phyloP scores from a whole-genome alignment of 1,140 invertebrate genomes.

The Lucilia sericata region DNA sequence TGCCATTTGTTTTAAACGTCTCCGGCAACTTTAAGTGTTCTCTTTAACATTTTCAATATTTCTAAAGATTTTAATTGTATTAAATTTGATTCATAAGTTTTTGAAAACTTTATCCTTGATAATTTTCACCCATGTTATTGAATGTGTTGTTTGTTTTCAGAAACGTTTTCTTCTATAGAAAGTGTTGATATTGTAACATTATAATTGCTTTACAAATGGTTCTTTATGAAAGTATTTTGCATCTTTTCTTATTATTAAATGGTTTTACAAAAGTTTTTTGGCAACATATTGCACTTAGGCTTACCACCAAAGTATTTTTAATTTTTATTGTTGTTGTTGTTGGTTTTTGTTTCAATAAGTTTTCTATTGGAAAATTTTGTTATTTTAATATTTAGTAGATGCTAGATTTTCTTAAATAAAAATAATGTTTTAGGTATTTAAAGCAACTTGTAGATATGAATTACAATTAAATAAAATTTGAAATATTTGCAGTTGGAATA shows the following conservation, averaged over 20 bases:
- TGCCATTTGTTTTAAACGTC: neutral
- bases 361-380: neutral
- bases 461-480: no score
- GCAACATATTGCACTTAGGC: conserved; percentile 35
- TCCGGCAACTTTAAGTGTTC: no score
- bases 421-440: neutral
- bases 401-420: neutral
- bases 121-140: neutral
- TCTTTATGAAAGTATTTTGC: neutral
- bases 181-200: conserved; percentile 38
- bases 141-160: neutral
- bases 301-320: conserved; percentile 29
- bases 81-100: conserved; percentile 5
- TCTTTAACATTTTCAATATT: neutral
- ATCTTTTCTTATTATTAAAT: conserved; percentile 9
- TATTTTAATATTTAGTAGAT: neutral
- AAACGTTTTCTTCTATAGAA: neutral
- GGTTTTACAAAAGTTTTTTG: conserved; percentile 18
- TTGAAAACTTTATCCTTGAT: neutral
- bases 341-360: neutral
- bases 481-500: no score
- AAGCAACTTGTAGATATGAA: no score
- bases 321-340: neutral
- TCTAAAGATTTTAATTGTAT: neutral
- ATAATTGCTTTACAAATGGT: conserved; percentile 43